A percentile compares a stretch with the other conserved stretches of the same genome.
These are phyloP conservation scores for Hylaeus anthracinus DNA, from an alignment of 1,140 invertebrate genomes.

Conservation along the genomic window DNA sequence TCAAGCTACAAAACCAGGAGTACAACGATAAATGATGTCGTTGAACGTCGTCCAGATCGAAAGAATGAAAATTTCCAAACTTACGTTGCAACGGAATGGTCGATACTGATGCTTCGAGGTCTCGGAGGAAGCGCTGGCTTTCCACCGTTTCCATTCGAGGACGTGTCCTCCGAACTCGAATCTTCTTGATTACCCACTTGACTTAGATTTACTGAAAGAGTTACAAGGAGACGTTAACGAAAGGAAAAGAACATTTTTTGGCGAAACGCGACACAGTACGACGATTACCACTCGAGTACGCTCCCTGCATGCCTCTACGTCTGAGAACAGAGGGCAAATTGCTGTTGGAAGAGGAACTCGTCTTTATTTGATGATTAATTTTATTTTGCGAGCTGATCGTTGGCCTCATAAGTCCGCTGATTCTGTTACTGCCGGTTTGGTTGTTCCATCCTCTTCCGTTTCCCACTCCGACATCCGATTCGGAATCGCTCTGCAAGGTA, in stretches of 20 bases:
- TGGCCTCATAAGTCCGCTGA: conserved; percentile 86
- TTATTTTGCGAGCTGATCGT: conserved; percentile 91
- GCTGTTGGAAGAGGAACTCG: conserved; percentile 66
- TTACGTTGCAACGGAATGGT: conserved; percentile 74
- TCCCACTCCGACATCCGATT: conserved; percentile 82
- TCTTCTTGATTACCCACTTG: conserved; percentile 86
- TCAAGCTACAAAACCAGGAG: conserved; percentile 62
- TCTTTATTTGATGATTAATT: conserved; percentile 79
- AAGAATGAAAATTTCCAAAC: conserved; percentile 44
- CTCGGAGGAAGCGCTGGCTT: conserved; percentile 84
- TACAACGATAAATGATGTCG: background rate
- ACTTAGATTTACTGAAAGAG: conserved; percentile 83
- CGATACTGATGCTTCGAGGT: conserved; percentile 80
- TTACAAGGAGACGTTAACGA: background rate
- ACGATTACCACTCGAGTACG: conserved; percentile 85
- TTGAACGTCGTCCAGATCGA: too few relatives aligned
- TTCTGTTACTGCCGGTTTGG: conserved; percentile 69
- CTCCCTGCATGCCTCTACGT: conserved; percentile 83
- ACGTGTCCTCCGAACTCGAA: conserved; percentile 87
- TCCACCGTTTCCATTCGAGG: conserved; percentile 79
- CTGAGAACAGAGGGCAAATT: conserved; percentile 81
- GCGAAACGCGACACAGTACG: too few relatives aligned
- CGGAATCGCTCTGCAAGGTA: conserved; percentile 85
- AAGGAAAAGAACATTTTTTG: background rate
- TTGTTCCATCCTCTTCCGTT: conserved; percentile 70